phyloP scores from a whole-genome alignment of 2,888 invertebrate genomes.

The Epinotia ramella region DNA sequence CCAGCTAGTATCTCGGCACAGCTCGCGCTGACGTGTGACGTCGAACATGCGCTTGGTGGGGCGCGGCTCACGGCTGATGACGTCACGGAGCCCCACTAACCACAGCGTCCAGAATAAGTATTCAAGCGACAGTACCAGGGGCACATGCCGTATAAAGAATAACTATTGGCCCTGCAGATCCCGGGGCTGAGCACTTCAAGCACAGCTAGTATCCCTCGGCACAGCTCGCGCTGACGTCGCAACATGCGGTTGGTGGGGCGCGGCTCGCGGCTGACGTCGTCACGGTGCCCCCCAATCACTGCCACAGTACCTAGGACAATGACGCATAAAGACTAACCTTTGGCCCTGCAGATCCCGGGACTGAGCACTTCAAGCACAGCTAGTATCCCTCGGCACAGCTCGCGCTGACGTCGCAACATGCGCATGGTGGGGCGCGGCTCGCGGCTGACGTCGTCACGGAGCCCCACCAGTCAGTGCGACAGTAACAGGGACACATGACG shows the following conservation, averaged over 20 bases:
- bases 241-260: constrained; percentile 84
- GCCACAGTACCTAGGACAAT: constrained; percentile 51
- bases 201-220: constrained; percentile 87
- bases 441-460: constrained; percentile 80
- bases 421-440: constrained; percentile 82
- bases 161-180: constrained; percentile 88
- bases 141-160: too few species aligned
- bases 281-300: constrained; percentile 85
- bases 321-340: background rate
- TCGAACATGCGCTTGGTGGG: constrained; percentile 85
- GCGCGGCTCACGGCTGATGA: constrained; percentile 87
- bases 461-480: constrained; percentile 86
- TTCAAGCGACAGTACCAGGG: too few species aligned
- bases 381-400: constrained; percentile 88
- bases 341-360: background rate
- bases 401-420: constrained; percentile 86
- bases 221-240: constrained; percentile 87
- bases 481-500: background rate
- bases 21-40: constrained; percentile 87
- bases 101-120: too few species aligned
- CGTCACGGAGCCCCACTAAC: constrained; percentile 81
- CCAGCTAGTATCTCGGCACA: constrained; percentile 89
- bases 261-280: constrained; percentile 87
- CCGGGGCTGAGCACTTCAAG: constrained; percentile 89
- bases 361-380: constrained; percentile 81